These are phyloP conservation scores for Cryptus viduatorius DNA, from an alignment of 2,888 invertebrate genomes.

Conservation along the genomic window DNA sequence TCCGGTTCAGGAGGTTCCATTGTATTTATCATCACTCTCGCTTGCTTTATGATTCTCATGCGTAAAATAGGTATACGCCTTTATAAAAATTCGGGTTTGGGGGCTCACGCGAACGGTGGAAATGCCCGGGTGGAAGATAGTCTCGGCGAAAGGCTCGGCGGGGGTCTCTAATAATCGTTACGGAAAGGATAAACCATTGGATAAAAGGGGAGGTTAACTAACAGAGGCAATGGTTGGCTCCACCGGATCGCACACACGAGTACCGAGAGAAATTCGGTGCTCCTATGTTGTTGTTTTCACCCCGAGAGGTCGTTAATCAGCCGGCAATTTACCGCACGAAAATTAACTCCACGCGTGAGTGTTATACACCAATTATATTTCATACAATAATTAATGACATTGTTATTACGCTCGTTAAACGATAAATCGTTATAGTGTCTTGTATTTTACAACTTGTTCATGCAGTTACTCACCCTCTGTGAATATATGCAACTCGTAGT, in stretches of 20 bases:
- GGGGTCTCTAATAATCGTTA: constrained; percentile 50
- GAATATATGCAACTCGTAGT: neutral
- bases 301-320: constrained; percentile 36
- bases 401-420: no score
- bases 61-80: constrained; percentile 63
- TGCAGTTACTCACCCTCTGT: neutral
- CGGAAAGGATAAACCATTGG: constrained; percentile 39
- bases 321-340: constrained; percentile 29
- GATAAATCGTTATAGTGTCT: neutral
- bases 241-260: neutral
- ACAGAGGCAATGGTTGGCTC: neutral
- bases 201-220: constrained; percentile 5
- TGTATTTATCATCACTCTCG: constrained; percentile 6
- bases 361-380: neutral
- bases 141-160: neutral
- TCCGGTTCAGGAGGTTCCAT: neutral
- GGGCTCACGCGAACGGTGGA: constrained; percentile 40
- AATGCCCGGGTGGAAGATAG: constrained; percentile 8
- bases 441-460: neutral
- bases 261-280: constrained; percentile 30
- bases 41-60: constrained; percentile 53
- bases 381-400: no score
- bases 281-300: constrained; percentile 6
- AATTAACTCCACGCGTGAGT: neutral
- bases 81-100: constrained; percentile 49